These are phyloP conservation scores for Colistium nudipinnis DNA, from an alignment of 2,113 vertebrate species.

Conservation along the genomic window DNA sequence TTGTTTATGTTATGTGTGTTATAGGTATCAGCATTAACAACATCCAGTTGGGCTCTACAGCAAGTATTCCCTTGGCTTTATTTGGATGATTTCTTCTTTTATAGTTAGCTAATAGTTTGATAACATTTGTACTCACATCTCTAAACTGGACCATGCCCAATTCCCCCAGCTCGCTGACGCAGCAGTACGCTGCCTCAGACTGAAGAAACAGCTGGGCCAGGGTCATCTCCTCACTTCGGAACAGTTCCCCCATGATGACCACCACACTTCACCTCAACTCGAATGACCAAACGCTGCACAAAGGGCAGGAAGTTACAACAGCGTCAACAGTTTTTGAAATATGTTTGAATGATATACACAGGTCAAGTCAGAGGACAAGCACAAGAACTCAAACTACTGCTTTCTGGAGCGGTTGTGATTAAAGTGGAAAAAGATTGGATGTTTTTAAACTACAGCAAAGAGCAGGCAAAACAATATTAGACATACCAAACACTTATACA, in stretches of 20 bases:
- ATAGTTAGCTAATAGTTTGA: background rate
- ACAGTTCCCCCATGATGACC: constrained; percentile 90
- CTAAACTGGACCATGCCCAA: constrained; percentile 96
- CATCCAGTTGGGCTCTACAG: too few species aligned
- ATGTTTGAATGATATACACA: background rate
- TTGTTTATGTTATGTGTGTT: too few species aligned
- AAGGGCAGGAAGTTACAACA: background rate
- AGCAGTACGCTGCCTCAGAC: constrained; percentile 95
- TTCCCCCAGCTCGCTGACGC: constrained; percentile 95
- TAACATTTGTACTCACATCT: constrained; percentile 84
- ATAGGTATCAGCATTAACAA: too few species aligned
- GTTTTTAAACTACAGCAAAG: too few species aligned
- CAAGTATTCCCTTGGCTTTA: background rate
- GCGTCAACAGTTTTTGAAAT: background rate
- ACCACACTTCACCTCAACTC: background rate
- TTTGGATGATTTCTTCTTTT: background rate
- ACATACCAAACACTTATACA: too few species aligned
- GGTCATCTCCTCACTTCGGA: constrained; percentile 96
- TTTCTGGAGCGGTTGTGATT: too few species aligned
- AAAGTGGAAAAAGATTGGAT: too few species aligned
- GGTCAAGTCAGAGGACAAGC: too few species aligned
- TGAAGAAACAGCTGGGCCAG: constrained; percentile 95
- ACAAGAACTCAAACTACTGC: too few species aligned
- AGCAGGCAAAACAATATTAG: too few species aligned
- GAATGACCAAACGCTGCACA: constrained; percentile 6